A percentile compares a stretch with the other conserved stretches of the same genome.
phyloP scores from a whole-genome alignment of 2,797 vertebrate genomes.

The Alosa sapidissima region DNA sequence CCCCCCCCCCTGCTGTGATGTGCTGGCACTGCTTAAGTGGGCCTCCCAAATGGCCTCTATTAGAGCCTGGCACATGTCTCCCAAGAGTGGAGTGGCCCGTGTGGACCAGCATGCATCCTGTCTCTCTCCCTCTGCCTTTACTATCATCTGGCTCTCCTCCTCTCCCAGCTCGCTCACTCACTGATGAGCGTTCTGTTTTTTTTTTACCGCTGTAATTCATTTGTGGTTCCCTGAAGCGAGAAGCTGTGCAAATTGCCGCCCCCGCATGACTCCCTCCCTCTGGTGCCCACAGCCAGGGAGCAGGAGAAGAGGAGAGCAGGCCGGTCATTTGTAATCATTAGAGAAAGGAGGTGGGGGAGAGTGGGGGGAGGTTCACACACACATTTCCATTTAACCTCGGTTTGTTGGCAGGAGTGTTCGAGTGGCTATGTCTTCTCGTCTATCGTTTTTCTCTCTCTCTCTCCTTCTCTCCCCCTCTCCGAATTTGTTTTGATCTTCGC shows the following conservation, averaged over 20 bases:
- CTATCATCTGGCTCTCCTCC: neutral
- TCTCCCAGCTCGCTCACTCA: neutral
- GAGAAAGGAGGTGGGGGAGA: neutral
- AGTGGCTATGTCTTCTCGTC: neutral
- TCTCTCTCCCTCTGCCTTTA: neutral
- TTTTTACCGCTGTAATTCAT: slow-evolving; percentile 1
- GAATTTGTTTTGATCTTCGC: neutral
- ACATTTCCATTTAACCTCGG: slow-evolving; percentile 12
- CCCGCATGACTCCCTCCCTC: neutral
- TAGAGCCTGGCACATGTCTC: neutral
- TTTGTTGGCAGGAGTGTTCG: neutral
- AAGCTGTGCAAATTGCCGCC: slow-evolving; percentile 1
- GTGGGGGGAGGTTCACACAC: neutral
- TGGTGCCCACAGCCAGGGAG: neutral
- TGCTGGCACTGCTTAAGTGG: neutral
- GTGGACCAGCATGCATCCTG: neutral
- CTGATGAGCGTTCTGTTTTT: neutral
- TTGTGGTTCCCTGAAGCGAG: slow-evolving; percentile 12
- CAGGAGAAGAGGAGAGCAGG: neutral
- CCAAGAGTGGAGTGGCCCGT: neutral
- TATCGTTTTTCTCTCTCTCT: neutral
- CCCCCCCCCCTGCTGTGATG: neutral
- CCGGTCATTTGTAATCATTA: slow-evolving; percentile 18
- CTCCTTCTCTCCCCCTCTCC: neutral
- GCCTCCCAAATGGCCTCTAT: neutral